Conservation (phyloP, 2,888 invertebrate genomes). For the Eurois occulta region DNA sequence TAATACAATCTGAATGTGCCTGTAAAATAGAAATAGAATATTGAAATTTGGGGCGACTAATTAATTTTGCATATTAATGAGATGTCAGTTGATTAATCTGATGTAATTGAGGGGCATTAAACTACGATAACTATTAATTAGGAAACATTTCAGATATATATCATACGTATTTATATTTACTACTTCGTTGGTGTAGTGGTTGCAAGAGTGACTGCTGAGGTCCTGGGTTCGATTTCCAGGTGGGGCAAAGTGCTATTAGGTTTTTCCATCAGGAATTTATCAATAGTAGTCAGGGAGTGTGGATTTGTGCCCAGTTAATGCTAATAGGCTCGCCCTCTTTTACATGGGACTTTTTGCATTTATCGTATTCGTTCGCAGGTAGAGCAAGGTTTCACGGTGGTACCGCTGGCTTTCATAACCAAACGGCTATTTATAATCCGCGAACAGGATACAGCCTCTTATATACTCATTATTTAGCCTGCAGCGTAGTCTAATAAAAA, state of each 20-base stretch:
- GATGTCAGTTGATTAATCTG: constrained; percentile 14
- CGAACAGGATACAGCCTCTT: constrained; percentile 44
- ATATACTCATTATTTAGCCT: constrained; percentile 8
- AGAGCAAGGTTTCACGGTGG: not conserved
- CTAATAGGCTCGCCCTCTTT: too few species aligned
- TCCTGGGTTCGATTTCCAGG: too few species aligned
- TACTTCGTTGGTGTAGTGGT: too few species aligned
- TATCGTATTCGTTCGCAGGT: not conserved
- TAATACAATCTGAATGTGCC: constrained; percentile 17
- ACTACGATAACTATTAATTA: constrained; percentile 10
- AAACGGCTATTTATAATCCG: constrained; percentile 26
- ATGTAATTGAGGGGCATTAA: constrained; percentile 3
- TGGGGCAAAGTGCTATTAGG: too few species aligned
- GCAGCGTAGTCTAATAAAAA: constrained; percentile 31
- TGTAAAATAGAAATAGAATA: constrained; percentile 15
- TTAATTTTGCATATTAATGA: constrained; percentile 23
- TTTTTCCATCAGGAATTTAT: too few species aligned
- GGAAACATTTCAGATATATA: constrained; percentile 3
- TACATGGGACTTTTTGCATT: too few species aligned
- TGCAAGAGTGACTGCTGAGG: too few species aligned
- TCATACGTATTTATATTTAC: not conserved
- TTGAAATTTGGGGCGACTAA: constrained; percentile 10
- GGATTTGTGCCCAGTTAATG: too few species aligned
- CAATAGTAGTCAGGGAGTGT: too few species aligned
- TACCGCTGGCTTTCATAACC: not conserved